A percentile compares a stretch with the other conserved stretches of the same genome.
These are phyloP conservation scores for Neodontobutis hainanensis DNA, from an alignment of 2,113 vertebrate genomes.

Conservation along the genomic window DNA sequence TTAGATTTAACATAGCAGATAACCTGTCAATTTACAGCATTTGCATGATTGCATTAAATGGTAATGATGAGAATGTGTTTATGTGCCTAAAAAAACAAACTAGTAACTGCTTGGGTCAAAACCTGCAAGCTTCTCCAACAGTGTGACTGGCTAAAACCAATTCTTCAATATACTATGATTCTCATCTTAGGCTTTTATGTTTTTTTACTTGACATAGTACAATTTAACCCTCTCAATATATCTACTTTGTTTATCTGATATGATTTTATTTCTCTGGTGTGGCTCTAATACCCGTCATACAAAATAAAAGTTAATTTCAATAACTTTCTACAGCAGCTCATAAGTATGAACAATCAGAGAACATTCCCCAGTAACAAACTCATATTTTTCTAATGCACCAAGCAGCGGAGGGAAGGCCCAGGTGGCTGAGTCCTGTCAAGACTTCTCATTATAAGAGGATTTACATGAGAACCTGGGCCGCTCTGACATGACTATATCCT, in stretches of 20 bases:
- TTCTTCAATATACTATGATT: no score
- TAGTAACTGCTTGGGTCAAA: no score
- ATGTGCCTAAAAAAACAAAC: no score
- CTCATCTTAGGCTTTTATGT: no score
- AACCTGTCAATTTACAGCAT: no score
- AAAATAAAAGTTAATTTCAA: not conserved
- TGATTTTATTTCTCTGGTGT: not conserved
- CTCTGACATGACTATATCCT: slow-evolving; percentile 44
- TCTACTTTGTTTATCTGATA: no score
- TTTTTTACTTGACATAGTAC: not conserved
- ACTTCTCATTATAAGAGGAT: slow-evolving; percentile 70
- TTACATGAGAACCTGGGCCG: slow-evolving; percentile 55
- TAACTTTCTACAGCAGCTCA: slow-evolving; percentile 7
- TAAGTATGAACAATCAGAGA: not conserved
- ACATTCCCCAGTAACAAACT: not conserved
- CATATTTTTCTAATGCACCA: not conserved
- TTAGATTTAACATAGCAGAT: no score
- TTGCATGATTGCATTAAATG: no score
- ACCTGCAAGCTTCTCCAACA: no score
- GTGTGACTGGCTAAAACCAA: no score
- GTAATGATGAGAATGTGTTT: no score
- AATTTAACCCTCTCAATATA: not conserved
- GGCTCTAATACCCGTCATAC: not conserved
- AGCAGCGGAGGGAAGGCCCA: slow-evolving; percentile 23
- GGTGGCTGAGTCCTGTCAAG: slow-evolving; percentile 52